Conservation (phyloP, 2,113 vertebrate species). For the Brienomyrus brachyistius region DNA sequence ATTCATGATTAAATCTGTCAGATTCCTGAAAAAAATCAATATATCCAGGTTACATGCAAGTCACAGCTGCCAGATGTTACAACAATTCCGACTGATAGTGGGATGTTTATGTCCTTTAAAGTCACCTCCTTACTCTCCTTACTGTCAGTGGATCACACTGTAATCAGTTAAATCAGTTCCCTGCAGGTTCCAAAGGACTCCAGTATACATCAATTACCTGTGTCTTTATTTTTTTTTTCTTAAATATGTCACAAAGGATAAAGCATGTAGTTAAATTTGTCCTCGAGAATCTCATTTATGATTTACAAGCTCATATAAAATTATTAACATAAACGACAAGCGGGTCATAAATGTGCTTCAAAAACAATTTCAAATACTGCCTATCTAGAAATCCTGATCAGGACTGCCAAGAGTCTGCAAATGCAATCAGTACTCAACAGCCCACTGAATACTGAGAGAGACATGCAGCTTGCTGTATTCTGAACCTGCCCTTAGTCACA, state of each 20-base stretch:
- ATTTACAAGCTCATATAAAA: not conserved
- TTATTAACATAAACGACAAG: not conserved
- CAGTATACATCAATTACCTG: not conserved
- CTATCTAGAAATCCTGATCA: slow-evolving; percentile 31
- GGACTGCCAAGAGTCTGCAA: slow-evolving; percentile 39
- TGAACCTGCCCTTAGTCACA: slow-evolving; percentile 52
- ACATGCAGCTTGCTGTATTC: slow-evolving; percentile 35
- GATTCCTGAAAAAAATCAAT: not conserved
- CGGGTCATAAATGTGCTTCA: not conserved
- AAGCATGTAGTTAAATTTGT: slow-evolving; percentile 3
- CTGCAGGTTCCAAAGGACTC: not conserved
- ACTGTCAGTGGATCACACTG: not conserved
- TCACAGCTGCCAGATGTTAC: not conserved
- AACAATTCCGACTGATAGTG: not conserved
- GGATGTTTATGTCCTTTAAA: not conserved
- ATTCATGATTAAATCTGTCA: slow-evolving; percentile 1
- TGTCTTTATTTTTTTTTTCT: not conserved
- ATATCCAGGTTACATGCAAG: not conserved
- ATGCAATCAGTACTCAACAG: slow-evolving; percentile 47
- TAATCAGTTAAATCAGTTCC: slow-evolving; percentile 2
- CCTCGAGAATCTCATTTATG: not conserved
- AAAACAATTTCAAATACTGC: slow-evolving; percentile 40
- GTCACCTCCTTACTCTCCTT: not conserved
- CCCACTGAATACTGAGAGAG: slow-evolving; percentile 16
- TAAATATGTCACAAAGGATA: slow-evolving; percentile 7